Evolutionary conservation across 2,888 invertebrate genomes (phyloP).

Genomic region (Aphrophora alni): DNA sequence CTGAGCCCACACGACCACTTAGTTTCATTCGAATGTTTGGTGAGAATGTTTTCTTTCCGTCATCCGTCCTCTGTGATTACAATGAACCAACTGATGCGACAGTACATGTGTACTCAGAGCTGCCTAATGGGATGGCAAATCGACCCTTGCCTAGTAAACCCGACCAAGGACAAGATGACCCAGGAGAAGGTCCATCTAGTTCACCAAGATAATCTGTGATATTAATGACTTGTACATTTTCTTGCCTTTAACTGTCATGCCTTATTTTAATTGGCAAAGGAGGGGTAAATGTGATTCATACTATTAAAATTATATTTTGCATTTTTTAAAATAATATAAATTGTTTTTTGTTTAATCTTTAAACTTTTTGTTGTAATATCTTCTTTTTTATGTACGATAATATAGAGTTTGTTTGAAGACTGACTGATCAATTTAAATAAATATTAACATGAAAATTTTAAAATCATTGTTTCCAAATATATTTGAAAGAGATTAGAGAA

Average conservation of each 20-base stretch:
- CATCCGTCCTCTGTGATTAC: slow-evolving; percentile 60
- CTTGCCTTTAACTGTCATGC: not conserved
- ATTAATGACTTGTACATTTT: slow-evolving; percentile 12
- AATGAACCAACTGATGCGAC: slow-evolving; percentile 64
- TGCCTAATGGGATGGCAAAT: slow-evolving; percentile 65
- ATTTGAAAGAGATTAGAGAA: no score
- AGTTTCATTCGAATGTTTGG: slow-evolving; percentile 21
- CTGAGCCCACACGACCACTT: slow-evolving; percentile 48
- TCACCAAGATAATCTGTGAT: slow-evolving; percentile 31
- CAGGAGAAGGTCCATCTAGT: slow-evolving; percentile 34
- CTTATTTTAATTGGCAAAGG: not conserved
- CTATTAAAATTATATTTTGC: not conserved
- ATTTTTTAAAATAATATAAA: not conserved
- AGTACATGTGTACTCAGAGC: slow-evolving; percentile 63
- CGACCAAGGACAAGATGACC: slow-evolving; percentile 18
- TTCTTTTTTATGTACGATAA: not conserved
- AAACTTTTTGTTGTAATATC: not conserved
- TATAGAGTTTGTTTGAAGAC: not conserved
- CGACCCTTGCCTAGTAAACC: slow-evolving; percentile 75
- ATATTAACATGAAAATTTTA: not conserved
- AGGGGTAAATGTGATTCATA: not conserved
- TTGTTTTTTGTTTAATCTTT: not conserved
- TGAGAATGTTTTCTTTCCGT: slow-evolving; percentile 29
- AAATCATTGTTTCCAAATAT: not conserved
- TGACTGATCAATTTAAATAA: not conserved